A percentile compares a stretch with the other conserved stretches of the same genome.
Conservation (phyloP, 2,888 invertebrate genomes). For the Antheraea yamamai region DNA sequence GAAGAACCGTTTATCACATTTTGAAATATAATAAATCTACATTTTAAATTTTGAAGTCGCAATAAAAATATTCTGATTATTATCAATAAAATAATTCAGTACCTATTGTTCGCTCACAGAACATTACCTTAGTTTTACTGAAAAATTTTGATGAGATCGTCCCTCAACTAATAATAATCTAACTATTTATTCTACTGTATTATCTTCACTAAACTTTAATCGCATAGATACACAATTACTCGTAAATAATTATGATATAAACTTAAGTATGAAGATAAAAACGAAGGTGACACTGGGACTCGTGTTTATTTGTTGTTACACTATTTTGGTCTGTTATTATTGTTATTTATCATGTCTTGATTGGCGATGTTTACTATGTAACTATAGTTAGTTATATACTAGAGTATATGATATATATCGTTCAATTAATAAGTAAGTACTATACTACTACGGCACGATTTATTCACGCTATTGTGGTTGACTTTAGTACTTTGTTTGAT, state of each 20-base stretch:
- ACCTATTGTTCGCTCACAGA: background rate
- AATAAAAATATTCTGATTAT: background rate
- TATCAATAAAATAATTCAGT: background rate
- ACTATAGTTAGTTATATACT: too few relatives aligned
- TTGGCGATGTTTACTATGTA: slow-evolving; percentile 8
- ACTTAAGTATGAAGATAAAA: slow-evolving; percentile 33
- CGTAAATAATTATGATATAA: slow-evolving; percentile 8
- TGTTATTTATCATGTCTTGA: slow-evolving; percentile 2
- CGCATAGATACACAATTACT: background rate
- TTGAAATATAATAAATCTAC: too few relatives aligned
- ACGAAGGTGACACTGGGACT: slow-evolving; percentile 50
- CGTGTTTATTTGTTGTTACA: slow-evolving; percentile 32
- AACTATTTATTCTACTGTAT: background rate
- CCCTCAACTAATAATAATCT: background rate
- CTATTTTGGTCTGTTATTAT: slow-evolving; percentile 19
- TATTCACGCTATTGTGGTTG: background rate
- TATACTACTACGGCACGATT: background rate
- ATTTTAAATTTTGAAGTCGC: background rate
- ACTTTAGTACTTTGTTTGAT: background rate
- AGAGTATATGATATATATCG: background rate
- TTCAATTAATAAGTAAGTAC: background rate
- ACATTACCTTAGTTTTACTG: background rate
- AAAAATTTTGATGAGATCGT: background rate
- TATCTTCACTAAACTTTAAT: background rate
- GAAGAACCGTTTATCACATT: too few relatives aligned